Percentiles rank a stretch among this genome's conserved stretches.
Evolutionary conservation across 1,140 invertebrate species (phyloP).

Genomic region (Drosophila gunungcola): DNA sequence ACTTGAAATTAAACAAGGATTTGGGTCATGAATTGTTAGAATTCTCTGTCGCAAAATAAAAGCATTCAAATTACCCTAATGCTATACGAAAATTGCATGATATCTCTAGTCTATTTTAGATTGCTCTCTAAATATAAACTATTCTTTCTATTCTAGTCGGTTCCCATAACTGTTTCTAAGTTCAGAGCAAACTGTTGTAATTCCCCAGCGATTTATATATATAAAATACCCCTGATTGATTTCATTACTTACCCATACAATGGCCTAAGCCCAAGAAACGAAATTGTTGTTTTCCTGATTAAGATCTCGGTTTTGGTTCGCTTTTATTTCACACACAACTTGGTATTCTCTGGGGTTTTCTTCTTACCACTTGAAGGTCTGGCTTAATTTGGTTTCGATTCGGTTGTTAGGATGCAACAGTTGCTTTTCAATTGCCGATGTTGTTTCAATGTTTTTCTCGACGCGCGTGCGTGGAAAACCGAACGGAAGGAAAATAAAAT

Average conservation of each 20-base stretch:
- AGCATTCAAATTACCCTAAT: too few species aligned
- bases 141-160: too few species aligned
- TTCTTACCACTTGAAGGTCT: constrained; percentile 17
- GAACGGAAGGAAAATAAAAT: constrained; percentile 76
- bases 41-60: too few species aligned
- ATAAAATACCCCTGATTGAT: constrained; percentile 4
- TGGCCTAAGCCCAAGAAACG: constrained; percentile 84
- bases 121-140: too few species aligned
- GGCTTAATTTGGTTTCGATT: not conserved
- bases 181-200: not conserved
- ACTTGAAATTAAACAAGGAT: too few species aligned
- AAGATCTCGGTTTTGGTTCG: constrained; percentile 29
- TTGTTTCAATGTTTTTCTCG: constrained; percentile 19
- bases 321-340: constrained; percentile 36
- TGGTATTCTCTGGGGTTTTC: constrained; percentile 10
- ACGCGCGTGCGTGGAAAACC: constrained; percentile 36
- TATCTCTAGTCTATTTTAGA: too few species aligned
- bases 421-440: constrained; percentile 51
- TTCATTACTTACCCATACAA: constrained; percentile 83
- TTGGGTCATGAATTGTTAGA: too few species aligned
- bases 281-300: constrained; percentile 60
- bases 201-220: not conserved
- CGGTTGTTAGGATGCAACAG: constrained; percentile 19
- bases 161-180: not conserved
- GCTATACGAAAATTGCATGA: too few species aligned